Conservation (phyloP, 1,140 invertebrate species). For the Drosophila pseudoobscura region DNA sequence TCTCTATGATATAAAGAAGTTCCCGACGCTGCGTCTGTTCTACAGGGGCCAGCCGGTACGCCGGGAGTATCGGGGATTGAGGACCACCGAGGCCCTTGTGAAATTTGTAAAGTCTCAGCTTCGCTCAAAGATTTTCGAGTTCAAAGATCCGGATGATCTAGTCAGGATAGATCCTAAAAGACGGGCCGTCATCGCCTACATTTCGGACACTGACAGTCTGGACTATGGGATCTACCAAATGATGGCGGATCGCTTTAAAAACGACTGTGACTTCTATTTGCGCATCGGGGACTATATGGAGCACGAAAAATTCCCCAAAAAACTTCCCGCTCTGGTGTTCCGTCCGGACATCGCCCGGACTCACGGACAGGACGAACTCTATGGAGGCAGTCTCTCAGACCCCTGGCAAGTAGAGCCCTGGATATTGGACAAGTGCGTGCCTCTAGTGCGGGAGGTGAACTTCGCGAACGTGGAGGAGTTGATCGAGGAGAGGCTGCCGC, state of each 20-base stretch:
- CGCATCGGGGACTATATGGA: constrained; percentile 5
- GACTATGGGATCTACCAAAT: neutral
- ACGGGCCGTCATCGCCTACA: constrained; percentile 44
- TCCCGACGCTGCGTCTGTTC: constrained; percentile 50
- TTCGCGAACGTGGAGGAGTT: constrained; percentile 60
- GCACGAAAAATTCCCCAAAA: constrained; percentile 9
- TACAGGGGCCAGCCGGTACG: constrained; percentile 37
- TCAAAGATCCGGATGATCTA: constrained; percentile 21
- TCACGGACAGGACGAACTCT: constrained; percentile 38
- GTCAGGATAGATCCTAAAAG: constrained; percentile 24
- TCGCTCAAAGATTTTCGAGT: constrained; percentile 11
- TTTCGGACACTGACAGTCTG: constrained; percentile 6
- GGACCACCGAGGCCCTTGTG: constrained; percentile 38
- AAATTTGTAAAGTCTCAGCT: constrained; percentile 42
- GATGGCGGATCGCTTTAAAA: constrained; percentile 45
- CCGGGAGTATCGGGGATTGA: constrained; percentile 49
- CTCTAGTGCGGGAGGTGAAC: constrained; percentile 48
- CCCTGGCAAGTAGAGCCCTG: constrained; percentile 29
- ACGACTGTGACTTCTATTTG: constrained; percentile 63
- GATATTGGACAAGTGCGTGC: constrained; percentile 44
- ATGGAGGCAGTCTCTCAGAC: neutral
- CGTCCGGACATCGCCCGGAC: constrained; percentile 46
- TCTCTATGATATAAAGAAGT: constrained; percentile 45
- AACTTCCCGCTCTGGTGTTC: constrained; percentile 34
- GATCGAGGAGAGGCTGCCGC: constrained; percentile 52